phyloP scores from a whole-genome alignment of 2,797 vertebrate genomes.

The Harpagifer antarcticus region DNA sequence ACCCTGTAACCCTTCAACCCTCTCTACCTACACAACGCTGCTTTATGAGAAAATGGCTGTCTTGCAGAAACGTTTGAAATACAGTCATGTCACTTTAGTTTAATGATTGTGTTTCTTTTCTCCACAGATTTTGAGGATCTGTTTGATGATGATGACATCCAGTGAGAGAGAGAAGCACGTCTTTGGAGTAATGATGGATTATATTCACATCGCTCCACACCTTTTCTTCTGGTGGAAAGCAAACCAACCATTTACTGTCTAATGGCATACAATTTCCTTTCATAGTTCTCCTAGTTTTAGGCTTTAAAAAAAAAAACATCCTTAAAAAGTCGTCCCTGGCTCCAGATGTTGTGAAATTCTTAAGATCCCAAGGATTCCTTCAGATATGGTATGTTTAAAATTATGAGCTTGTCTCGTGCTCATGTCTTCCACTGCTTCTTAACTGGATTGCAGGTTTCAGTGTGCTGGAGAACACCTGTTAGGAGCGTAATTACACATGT shows the following conservation, averaged over 20 bases:
- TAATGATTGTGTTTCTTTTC: conserved; percentile 18
- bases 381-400: conserved; percentile 73
- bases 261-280: conserved; percentile 80
- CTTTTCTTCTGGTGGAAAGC: conserved; percentile 34
- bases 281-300: conserved; percentile 63
- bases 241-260: conserved; percentile 71
- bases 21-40: conserved; percentile 7
- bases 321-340: conserved; percentile 53
- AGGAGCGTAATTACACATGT: conserved; percentile 81
- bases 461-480: conserved; percentile 83
- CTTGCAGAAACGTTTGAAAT: conserved; percentile 44
- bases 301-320: conserved; percentile 53
- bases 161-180: conserved; percentile 42
- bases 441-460: conserved; percentile 83
- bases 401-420: conserved; percentile 75
- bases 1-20: conserved; percentile 53
- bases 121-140: conserved; percentile 70
- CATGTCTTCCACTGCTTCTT: conserved; percentile 62
- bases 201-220: conserved; percentile 22
- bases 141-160: conserved; percentile 74
- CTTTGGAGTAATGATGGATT: conserved; percentile 40
- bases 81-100: conserved; percentile 12
- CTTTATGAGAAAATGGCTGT: conserved; percentile 55
- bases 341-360: conserved; percentile 86
- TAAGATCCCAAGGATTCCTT: conserved; percentile 77